Evolutionary conservation across 2,888 invertebrate species (phyloP).

Genomic region (Lapara coniferarum): DNA sequence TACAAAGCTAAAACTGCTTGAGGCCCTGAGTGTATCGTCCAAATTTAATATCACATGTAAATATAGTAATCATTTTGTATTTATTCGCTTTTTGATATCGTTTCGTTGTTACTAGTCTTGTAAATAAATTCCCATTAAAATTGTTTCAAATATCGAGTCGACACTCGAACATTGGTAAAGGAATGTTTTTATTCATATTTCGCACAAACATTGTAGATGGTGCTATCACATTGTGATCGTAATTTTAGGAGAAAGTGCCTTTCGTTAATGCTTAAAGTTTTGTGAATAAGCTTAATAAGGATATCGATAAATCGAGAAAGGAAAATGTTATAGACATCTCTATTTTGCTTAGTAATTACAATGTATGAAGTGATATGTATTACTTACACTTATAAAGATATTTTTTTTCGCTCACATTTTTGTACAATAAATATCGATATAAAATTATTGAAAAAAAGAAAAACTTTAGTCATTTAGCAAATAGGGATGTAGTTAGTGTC

Average conservation of each 20-base stretch:
- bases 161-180: neutral
- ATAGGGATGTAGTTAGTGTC: constrained; percentile 5
- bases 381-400: no score
- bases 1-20: constrained; percentile 49
- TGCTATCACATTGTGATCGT: constrained; percentile 53
- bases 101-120: constrained; percentile 41
- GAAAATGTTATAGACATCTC: constrained; percentile 1
- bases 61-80: constrained; percentile 34
- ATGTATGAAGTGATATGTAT: no score
- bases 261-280: constrained; percentile 32
- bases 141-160: neutral
- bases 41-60: constrained; percentile 42
- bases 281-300: constrained; percentile 21
- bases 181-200: constrained; percentile 26
- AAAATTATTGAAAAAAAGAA: no score
- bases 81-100: constrained; percentile 17
- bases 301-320: constrained; percentile 9
- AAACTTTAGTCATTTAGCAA: neutral
- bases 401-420: no score
- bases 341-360: constrained; percentile 7
- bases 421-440: no score
- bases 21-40: constrained; percentile 74
- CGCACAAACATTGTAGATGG: constrained; percentile 45
- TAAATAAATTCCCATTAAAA: constrained; percentile 33
- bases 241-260: constrained; percentile 45